These are phyloP conservation scores for Scaptomyza flava DNA, from an alignment of 2,888 invertebrate species.

Conservation along the genomic window DNA sequence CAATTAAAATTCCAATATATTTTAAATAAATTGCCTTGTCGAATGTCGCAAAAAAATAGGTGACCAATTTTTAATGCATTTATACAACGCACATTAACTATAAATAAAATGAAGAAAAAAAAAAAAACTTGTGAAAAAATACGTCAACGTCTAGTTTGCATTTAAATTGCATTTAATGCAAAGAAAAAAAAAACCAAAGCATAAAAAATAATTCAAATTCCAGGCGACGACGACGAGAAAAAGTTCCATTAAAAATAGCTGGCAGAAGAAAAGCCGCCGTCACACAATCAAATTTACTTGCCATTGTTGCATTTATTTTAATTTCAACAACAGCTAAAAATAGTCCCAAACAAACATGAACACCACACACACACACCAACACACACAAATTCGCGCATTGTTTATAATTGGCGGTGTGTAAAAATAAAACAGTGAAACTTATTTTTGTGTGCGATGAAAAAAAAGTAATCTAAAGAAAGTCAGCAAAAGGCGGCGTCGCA, in stretches of 20 bases:
- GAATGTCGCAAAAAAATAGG: conserved; percentile 4
- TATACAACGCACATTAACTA: conserved; percentile 27
- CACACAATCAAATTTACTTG: conserved; percentile 72
- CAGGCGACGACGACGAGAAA: conserved; percentile 40
- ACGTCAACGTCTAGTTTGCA: conserved; percentile 57
- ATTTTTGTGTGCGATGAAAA: conserved; percentile 58
- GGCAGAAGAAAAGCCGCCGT: conserved; percentile 30
- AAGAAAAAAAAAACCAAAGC: conserved; percentile 7
- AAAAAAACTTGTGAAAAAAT: conserved; percentile 4
- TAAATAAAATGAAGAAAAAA: conserved; percentile 23
- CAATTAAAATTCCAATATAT: conserved; percentile 23
- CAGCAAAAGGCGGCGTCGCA: conserved; percentile 58
- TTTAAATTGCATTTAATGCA: conserved; percentile 68
- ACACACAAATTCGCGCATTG: conserved; percentile 41
- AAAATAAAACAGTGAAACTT: conserved; percentile 71
- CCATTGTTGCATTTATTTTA: conserved; percentile 75
- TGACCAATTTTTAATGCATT: conserved; percentile 21
- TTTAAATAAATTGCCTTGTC: conserved; percentile 30
- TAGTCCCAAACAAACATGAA: conserved; percentile 58
- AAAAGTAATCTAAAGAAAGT: conserved; percentile 46
- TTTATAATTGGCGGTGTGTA: conserved; percentile 77
- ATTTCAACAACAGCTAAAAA: conserved; percentile 75
- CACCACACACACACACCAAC: conserved; percentile 23
- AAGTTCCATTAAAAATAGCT: conserved; percentile 50
- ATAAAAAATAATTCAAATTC: conserved; percentile 5